These are phyloP conservation scores for Cyphomyrus plagiostoma DNA, from an alignment of 2,113 vertebrate genomes.

Conservation along the genomic window DNA sequence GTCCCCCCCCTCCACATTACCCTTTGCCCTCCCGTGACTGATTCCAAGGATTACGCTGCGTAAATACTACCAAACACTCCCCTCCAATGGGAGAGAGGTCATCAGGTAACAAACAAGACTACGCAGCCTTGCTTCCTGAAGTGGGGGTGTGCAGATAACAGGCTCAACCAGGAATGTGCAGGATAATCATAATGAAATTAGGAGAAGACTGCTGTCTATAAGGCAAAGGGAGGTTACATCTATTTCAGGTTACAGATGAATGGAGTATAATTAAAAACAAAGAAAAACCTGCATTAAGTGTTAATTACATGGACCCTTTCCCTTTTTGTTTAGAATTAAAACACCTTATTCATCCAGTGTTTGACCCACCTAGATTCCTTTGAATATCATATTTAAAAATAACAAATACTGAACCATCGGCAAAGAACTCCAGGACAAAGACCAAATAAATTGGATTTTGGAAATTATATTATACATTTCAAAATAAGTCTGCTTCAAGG, in stretches of 20 bases:
- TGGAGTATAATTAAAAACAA: neutral
- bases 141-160: neutral
- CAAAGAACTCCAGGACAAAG: neutral
- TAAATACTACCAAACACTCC: neutral
- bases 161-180: neutral
- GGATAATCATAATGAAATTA: neutral
- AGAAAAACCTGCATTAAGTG: neutral
- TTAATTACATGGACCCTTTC: neutral
- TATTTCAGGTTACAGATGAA: neutral
- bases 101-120: neutral
- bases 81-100: conserved; percentile 20
- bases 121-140: neutral
- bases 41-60: neutral
- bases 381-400: neutral
- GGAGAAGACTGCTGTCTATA: neutral
- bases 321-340: neutral
- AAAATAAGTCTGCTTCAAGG: conserved; percentile 2
- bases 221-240: neutral
- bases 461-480: neutral
- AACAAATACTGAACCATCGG: neutral
- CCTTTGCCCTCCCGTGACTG: neutral
- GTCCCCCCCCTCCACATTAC: neutral
- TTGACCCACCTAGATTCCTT: neutral
- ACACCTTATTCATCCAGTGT: neutral
- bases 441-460: neutral